phyloP scores from a whole-genome alignment of 2,797 vertebrate genomes.

The Huso huso region DNA sequence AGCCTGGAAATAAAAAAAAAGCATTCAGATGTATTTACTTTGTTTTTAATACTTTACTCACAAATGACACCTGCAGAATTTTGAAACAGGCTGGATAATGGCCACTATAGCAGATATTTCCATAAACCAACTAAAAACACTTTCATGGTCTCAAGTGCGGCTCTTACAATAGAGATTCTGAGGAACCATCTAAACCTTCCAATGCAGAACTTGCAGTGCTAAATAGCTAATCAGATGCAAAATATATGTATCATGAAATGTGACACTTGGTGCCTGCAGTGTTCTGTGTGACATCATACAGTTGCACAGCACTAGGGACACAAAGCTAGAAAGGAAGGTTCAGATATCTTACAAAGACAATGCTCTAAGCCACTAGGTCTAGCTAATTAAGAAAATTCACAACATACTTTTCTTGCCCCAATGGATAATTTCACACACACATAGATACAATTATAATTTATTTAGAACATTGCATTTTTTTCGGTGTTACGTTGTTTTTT shows the following conservation, averaged over 20 bases:
- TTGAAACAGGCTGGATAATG: neutral
- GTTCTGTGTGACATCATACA: constrained; percentile 2
- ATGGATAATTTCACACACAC: neutral
- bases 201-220: neutral
- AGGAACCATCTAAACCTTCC: neutral
- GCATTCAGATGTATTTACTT: constrained; percentile 65
- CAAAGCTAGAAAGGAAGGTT: neutral
- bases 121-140: neutral
- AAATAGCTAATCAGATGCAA: constrained; percentile 5
- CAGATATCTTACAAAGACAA: constrained; percentile 6
- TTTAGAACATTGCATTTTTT: neutral
- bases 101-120: neutral
- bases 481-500: neutral
- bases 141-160: neutral
- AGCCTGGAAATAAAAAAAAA: constrained; percentile 50
- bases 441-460: neutral
- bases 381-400: neutral
- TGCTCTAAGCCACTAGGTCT: neutral
- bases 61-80: neutral
- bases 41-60: constrained; percentile 46
- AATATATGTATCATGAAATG: constrained; percentile 8
- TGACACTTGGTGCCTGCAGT: neutral
- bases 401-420: neutral
- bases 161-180: neutral
- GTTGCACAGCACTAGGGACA: neutral